A percentile compares a stretch with the other conserved stretches of the same genome.
Evolutionary conservation across 2,888 invertebrate species (phyloP).

Genomic region (Sarcophaga carnaria): DNA sequence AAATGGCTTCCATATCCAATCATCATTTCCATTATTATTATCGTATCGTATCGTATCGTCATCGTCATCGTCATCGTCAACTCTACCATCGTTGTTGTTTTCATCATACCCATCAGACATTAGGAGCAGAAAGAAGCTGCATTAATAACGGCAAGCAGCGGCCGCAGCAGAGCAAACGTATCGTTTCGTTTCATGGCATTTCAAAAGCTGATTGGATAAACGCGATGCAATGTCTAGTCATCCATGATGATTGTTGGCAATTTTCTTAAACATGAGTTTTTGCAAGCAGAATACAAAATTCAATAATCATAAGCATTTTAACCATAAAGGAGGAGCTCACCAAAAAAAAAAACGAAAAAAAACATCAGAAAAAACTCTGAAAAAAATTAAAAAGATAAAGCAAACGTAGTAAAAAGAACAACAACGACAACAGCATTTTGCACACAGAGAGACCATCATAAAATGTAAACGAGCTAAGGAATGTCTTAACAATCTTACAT

Average conservation of each 20-base stretch:
- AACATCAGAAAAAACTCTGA: constrained; percentile 3
- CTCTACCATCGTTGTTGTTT: constrained; percentile 45
- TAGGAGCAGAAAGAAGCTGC: constrained; percentile 37
- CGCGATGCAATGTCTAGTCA: constrained; percentile 68
- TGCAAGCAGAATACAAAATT: constrained; percentile 66
- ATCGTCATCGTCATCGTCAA: constrained; percentile 58
- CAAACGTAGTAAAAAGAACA: too few relatives aligned
- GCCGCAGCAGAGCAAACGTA: constrained; percentile 14
- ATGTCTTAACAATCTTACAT: constrained; percentile 61
- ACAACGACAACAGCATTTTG: constrained; percentile 23
- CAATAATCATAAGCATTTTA: constrained; percentile 69
- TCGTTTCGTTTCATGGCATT: constrained; percentile 59
- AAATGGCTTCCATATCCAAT: constrained; percentile 68
- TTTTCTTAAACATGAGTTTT: constrained; percentile 68
- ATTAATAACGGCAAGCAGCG: constrained; percentile 19
- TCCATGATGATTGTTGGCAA: constrained; percentile 69
- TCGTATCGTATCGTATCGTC: constrained; percentile 55
- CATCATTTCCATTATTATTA: constrained; percentile 67
- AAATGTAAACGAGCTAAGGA: constrained; percentile 63
- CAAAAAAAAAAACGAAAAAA: constrained; percentile 42
- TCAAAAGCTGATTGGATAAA: constrained; percentile 70
- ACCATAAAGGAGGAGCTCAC: constrained; percentile 69
- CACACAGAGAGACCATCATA: constrained; percentile 58
- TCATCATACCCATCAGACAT: constrained; percentile 34
- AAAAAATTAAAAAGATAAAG: constrained; percentile 17